A percentile compares a stretch with the other conserved stretches of the same genome.
phyloP scores from a whole-genome alignment of 2,113 vertebrate species.

The Phyllopteryx taeniolatus region DNA sequence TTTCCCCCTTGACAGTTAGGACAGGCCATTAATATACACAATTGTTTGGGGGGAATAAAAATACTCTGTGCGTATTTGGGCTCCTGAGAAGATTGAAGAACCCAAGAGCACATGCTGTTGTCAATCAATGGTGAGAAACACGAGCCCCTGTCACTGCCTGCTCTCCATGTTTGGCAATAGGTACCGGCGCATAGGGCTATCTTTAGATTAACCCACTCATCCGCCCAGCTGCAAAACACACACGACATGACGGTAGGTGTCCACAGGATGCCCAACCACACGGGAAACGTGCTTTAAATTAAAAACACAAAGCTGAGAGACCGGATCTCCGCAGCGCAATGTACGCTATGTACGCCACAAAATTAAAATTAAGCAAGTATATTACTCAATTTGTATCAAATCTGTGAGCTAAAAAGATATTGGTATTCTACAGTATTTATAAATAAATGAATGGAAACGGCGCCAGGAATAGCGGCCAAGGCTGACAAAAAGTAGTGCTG shows the following conservation, averaged over 20 bases:
- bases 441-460: not conserved
- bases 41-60: not conserved
- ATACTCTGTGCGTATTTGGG: conserved; percentile 1
- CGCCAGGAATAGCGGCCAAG: conserved; percentile 45
- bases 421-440: not conserved
- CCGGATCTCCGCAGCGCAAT: not conserved
- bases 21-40: not conserved
- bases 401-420: not conserved
- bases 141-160: conserved; percentile 42
- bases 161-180: conserved; percentile 74
- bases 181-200: conserved; percentile 54
- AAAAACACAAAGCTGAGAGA: conserved; percentile 7
- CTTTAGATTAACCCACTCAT: conserved; percentile 66
- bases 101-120: conserved; percentile 62
- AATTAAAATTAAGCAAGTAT: not conserved
- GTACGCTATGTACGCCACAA: too few relatives aligned
- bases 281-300: conserved; percentile 33
- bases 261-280: conserved; percentile 18
- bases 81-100: conserved; percentile 16
- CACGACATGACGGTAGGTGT: conserved; percentile 7
- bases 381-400: rapidly evolving
- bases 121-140: conserved; percentile 59
- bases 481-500: conserved; percentile 70
- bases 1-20: not conserved
- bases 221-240: conserved; percentile 41